Base-by-base conservation (phyloP, 2,888 invertebrate species). In the Suillia variegata region DNA sequence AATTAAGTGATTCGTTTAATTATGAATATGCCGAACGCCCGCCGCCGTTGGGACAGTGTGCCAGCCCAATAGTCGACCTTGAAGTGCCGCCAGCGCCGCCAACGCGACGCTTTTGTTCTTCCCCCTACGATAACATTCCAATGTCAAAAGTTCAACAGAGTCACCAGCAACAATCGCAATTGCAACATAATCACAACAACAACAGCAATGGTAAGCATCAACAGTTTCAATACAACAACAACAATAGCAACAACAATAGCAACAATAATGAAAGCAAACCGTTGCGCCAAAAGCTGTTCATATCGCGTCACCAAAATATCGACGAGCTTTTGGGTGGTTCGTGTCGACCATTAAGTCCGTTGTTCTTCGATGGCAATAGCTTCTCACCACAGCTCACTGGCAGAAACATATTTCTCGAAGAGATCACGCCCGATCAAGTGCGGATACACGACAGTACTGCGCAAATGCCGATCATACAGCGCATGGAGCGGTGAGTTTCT, bases 281-380 rank as follows among this genome's bases (percentile, higher is more conserved):
- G 6, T 59, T 61, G 52, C 73, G 70, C 50, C 76, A 74, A 53
- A 78, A 79, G 57, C 82, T 87, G 56, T 96, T 93, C 79, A 93
- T 94, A 67, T 93, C 94, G 12, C 87, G 88, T 58, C 92, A 92
- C 80, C 90, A 89, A 45, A 92, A 94, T 80, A 94, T 96, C 69
- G 95, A 95, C 77, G 96, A 96, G 75, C 87, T 96, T 76, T 84
- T 96, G 62, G 95, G 94, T 50, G 84, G 84, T 55, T 79, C 83
- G 47, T 83, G 83, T 59, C 83, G 84, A 21, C 78, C 88, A 62
- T 85, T 88, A 70, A 89, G 88, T 77, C 89, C 89, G 12, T 84
- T 89, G 63, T 87, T 87, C 84, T 65, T 67, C 10, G 68, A 70
- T 12, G 60, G 52, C 56, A 58, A 20, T 13, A 24, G 34, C 26